Percentiles rank a stretch among this genome's conserved stretches.
phyloP scores from a whole-genome alignment of 1,140 invertebrate genomes.

The Heterodera carotae region DNA sequence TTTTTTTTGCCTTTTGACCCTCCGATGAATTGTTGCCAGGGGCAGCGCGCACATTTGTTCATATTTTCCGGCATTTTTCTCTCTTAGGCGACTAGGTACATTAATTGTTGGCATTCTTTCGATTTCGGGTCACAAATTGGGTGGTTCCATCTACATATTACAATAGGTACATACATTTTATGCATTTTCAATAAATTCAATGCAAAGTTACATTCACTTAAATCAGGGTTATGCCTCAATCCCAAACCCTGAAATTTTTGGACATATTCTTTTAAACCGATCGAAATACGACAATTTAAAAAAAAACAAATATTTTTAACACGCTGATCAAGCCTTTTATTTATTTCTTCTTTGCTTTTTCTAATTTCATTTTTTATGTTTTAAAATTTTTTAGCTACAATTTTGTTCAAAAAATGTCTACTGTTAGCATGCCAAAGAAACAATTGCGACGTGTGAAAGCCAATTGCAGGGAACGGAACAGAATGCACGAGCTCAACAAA shows the following conservation, averaged over 20 bases:
- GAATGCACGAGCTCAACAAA: constrained; percentile 94
- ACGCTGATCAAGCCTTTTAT: no score
- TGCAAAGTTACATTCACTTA: no score
- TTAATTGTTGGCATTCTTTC: neutral
- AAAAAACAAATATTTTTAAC: no score
- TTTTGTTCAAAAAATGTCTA: neutral
- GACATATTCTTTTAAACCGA: no score
- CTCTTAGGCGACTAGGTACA: neutral
- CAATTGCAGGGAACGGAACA: constrained; percentile 89
- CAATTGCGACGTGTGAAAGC: constrained; percentile 81
- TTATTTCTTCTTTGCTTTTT: neutral
- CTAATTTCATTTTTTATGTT: neutral
- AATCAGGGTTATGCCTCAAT: no score
- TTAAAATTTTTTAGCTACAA: neutral
- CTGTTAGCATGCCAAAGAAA: constrained; percentile 12
- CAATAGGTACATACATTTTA: no score
- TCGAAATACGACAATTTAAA: no score
- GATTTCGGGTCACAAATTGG: no score
- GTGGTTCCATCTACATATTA: no score
- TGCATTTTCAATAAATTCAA: no score
- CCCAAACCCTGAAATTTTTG: no score
- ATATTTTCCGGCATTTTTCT: no score
- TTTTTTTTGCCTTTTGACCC: constrained; percentile 5
- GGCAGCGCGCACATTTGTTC: neutral
- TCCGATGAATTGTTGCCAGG: constrained; percentile 1